These are phyloP conservation scores for Caenorhabditis macrosperma DNA, from an alignment of 2,888 invertebrate species.

Conservation along the genomic window DNA sequence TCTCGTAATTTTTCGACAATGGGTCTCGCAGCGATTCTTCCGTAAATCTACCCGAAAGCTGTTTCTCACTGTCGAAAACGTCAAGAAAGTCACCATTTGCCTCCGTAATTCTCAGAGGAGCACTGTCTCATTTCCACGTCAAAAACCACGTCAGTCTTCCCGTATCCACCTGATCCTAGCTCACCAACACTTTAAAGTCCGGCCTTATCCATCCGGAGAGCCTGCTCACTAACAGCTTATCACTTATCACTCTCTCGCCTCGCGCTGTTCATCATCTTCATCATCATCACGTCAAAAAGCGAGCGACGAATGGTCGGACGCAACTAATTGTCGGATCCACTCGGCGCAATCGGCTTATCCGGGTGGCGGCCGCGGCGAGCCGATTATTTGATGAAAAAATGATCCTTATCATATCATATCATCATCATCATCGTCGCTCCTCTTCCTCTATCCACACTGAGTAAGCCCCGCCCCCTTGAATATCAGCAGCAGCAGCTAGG, in stretches of 20 bases:
- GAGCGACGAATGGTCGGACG: constrained; percentile 2
- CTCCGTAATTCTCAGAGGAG: too few species aligned
- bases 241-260: neutral
- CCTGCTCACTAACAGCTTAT: neutral
- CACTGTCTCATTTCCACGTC: too few species aligned
- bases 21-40: too few species aligned
- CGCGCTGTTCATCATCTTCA: too few species aligned
- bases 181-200: neutral
- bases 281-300: constrained; percentile 35
- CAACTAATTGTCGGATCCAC: constrained; percentile 28
- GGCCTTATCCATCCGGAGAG: neutral
- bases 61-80: too few species aligned
- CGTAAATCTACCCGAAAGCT: too few species aligned
- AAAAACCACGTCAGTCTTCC: neutral
- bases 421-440: constrained; percentile 3
- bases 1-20: too few species aligned
- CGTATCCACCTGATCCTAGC: neutral
- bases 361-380: constrained; percentile 11
- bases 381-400: constrained; percentile 15
- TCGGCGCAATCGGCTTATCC: constrained; percentile 35
- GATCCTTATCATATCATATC: constrained; percentile 1
- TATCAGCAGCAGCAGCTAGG: neutral
- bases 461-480: constrained; percentile 17
- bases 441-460: neutral
- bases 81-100: neutral